These are phyloP conservation scores for Macrocentrus cingulum DNA, from an alignment of 1,140 invertebrate genomes.

Conservation along the genomic window DNA sequence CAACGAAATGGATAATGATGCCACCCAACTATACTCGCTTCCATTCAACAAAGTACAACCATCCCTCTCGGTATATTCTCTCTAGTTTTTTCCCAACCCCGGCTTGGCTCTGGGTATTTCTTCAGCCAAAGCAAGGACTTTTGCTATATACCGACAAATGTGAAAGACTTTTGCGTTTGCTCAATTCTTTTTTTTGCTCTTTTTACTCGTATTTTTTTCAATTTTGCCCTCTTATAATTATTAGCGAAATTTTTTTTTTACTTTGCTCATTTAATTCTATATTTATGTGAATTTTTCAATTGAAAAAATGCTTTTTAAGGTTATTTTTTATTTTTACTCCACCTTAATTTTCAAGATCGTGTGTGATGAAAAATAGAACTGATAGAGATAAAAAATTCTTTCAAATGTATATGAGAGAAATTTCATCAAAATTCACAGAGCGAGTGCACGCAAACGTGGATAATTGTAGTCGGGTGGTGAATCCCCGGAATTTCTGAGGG, in stretches of 20 bases:
- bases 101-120: too few species aligned
- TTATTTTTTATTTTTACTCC: too few species aligned
- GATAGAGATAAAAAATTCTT: too few species aligned
- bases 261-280: too few species aligned
- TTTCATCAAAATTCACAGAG: conserved; percentile 18
- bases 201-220: background rate
- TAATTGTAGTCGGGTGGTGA: conserved; percentile 11
- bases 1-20: background rate
- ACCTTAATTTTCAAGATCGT: too few species aligned
- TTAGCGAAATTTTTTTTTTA: too few species aligned
- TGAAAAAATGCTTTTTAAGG: too few species aligned
- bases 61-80: background rate
- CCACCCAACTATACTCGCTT: background rate
- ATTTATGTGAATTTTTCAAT: too few species aligned
- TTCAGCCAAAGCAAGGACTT: too few species aligned
- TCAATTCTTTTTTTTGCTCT: too few species aligned
- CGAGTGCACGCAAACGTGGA: conserved; percentile 17
- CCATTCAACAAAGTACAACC: background rate
- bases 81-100: background rate
- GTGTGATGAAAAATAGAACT: too few species aligned
- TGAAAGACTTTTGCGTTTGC: background rate
- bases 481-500: conserved; percentile 9
- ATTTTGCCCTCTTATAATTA: background rate
- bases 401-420: background rate
- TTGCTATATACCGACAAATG: background rate